Percentiles rank a stretch among this genome's conserved stretches.
Conservation (phyloP, 1,140 invertebrate genomes). For the Leptinotarsa texana region DNA sequence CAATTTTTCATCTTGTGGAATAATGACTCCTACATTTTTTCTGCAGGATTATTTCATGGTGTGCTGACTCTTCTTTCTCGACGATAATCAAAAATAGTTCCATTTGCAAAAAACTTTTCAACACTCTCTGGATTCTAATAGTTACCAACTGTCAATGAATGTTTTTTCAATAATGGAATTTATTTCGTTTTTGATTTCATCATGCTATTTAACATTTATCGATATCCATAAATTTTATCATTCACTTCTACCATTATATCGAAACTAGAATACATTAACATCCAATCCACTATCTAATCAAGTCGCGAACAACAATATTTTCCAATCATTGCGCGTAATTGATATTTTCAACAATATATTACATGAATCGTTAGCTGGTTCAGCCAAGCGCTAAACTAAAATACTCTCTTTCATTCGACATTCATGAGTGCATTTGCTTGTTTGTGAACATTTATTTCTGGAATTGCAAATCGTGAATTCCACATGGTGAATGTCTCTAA, state of each 20-base stretch:
- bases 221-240: no score
- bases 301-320: not conserved
- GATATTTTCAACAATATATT: slow-evolving; percentile 3
- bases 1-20: no score
- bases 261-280: not conserved
- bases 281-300: not conserved
- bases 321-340: not conserved
- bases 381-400: not conserved
- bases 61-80: no score
- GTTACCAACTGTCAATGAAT: no score
- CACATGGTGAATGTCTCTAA: not conserved
- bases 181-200: no score
- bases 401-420: slow-evolving; percentile 2
- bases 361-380: not conserved
- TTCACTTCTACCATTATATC: not conserved
- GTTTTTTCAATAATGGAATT: no score
- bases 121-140: no score
- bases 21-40: no score
- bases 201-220: no score
- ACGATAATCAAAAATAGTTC: no score
- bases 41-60: no score
- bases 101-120: no score
- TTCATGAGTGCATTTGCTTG: not conserved
- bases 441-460: not conserved
- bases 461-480: not conserved